A percentile compares a stretch with the other conserved stretches of the same genome.
These are phyloP conservation scores for Rhea pennata DNA, from an alignment of 2,113 vertebrate genomes.

Conservation along the genomic window DNA sequence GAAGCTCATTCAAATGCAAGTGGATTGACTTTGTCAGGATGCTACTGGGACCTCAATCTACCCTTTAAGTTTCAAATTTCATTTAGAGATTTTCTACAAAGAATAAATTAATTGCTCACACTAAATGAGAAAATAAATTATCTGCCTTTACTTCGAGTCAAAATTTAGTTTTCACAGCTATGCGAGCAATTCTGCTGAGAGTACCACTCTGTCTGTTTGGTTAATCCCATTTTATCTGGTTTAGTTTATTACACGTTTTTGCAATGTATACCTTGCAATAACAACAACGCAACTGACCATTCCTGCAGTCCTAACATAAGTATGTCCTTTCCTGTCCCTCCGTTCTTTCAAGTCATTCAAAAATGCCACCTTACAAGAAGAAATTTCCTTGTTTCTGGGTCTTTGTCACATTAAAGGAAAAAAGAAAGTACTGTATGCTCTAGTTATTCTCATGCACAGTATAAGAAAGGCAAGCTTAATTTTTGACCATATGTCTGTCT, in stretches of 20 bases:
- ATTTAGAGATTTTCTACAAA: neutral
- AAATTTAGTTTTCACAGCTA: neutral
- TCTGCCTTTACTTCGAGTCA: neutral
- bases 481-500: neutral
- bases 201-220: too few species aligned
- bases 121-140: neutral
- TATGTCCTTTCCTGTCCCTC: neutral
- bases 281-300: neutral
- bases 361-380: neutral
- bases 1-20: neutral
- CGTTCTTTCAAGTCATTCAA: neutral
- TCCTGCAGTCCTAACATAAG: neutral
- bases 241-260: neutral
- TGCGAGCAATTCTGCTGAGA: neutral
- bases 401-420: neutral
- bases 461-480: neutral
- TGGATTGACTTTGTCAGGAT: neutral
- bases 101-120: neutral
- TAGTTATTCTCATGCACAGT: too few species aligned
- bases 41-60: neutral
- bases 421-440: neutral
- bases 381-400: neutral
- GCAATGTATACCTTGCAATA: too few species aligned
- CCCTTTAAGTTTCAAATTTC: neutral
- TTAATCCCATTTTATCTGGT: too few species aligned